Conservation (phyloP, 2,888 invertebrate genomes). For the Papilio protenor region DNA sequence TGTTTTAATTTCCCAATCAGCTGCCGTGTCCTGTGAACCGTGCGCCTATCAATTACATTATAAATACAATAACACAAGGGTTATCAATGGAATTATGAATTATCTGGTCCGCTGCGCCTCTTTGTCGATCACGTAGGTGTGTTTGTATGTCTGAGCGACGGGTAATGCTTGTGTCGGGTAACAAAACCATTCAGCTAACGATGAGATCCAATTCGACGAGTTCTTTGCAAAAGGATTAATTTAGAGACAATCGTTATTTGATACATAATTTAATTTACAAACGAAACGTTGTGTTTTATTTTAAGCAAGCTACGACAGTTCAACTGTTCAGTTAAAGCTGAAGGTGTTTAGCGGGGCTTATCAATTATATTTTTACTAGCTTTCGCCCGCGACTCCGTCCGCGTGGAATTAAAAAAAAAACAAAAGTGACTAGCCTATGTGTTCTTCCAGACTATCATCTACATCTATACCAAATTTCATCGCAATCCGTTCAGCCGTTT, state of each 20-base stretch:
- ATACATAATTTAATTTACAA: too few species aligned
- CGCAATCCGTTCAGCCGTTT: too few species aligned
- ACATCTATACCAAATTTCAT: too few species aligned
- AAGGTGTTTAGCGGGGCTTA: too few species aligned
- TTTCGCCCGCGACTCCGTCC: too few species aligned
- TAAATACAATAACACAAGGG: conserved; percentile 19
- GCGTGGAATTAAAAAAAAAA: too few species aligned
- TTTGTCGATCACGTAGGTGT: conserved; percentile 21
- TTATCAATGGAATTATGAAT: conserved; percentile 36
- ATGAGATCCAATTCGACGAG: not conserved
- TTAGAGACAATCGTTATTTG: not conserved
- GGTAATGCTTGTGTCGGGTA: not conserved
- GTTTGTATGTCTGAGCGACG: conserved; percentile 3
- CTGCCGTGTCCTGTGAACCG: not conserved
- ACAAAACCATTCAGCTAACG: not conserved
- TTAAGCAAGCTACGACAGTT: too few species aligned
- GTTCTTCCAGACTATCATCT: too few species aligned
- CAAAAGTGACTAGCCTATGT: too few species aligned
- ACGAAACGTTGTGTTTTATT: too few species aligned
- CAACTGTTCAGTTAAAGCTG: too few species aligned
- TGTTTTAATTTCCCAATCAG: not conserved
- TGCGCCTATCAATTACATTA: conserved; percentile 15
- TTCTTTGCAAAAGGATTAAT: conserved; percentile 1
- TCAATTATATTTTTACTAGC: too few species aligned
- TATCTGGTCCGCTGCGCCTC: conserved; percentile 21